phyloP scores from a whole-genome alignment of 2,113 vertebrate species.

The Lipotes vexillifer region DNA sequence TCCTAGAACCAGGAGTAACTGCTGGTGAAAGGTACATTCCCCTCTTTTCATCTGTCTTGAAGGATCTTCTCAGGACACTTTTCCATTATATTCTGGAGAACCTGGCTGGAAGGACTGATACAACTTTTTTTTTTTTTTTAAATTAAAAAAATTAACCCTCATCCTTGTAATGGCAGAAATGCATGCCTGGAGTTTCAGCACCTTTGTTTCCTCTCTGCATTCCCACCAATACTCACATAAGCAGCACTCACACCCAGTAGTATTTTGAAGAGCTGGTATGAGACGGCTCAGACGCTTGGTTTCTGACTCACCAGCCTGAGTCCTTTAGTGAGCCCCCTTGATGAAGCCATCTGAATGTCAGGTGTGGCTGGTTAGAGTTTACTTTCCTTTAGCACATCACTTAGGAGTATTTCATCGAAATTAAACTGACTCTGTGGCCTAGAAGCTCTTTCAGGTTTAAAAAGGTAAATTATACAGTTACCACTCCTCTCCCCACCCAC shows the following conservation, averaged over 20 bases:
- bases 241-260: not conserved
- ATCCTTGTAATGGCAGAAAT: not conserved
- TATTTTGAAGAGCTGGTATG: not conserved
- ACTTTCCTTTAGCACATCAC: not conserved
- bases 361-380: not conserved
- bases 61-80: not conserved
- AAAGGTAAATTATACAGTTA: not conserved
- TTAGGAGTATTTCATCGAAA: not conserved
- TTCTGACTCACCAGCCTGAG: conserved; percentile 23
- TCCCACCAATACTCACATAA: too few relatives aligned
- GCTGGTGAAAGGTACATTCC: not conserved
- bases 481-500: not conserved
- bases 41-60: not conserved
- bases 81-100: not conserved
- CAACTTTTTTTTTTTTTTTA: not conserved
- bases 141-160: not conserved
- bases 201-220: not conserved
- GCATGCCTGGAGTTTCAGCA: not conserved
- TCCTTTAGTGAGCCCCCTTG: not conserved
- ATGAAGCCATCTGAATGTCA: not conserved
- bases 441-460: not conserved
- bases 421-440: not conserved
- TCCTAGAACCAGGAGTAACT: not conserved
- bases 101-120: not conserved
- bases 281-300: not conserved